Base-by-base conservation (phyloP, 1,140 invertebrate genomes). In the Drosophila simulans region DNA sequence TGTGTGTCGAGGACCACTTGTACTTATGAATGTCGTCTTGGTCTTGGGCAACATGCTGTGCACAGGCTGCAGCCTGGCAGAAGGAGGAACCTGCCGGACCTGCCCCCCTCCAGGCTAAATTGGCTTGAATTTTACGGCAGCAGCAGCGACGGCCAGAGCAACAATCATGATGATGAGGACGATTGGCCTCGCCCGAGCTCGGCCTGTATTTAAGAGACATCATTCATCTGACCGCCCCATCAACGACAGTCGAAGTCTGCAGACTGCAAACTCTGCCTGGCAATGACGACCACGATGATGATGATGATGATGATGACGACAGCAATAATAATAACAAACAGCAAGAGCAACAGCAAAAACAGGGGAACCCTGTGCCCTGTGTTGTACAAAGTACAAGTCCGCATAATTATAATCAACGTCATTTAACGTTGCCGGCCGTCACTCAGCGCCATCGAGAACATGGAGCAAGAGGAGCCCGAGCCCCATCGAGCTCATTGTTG, bases 371-470 rank as follows among this genome's bases (percentile, higher is more conserved):
- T 66, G 58, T 62, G 75, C 80, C 76, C 60, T 60, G 48, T 59
- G 72, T 65, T 60, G 81, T 77, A 80, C 84, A 88, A 83, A 88
- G 84, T 89, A 88, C 84, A 88, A 88, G 84, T 89, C 85, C 84
- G 84, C 84, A 88, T 88, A 88, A 88, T 88, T 88, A 88, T 88
- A 88, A 88, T 88, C 84, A 88, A 88, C 84, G 84, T 88, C 84
- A 88, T 88, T 88, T 88, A 88, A 89, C 80, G 84, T 88, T 89
- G 80, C 84, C 80, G 84, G 84, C 84, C 83, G 83, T 88, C 83
- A 88, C 83, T 86, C 83, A 85, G 82, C 82, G 83, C 83, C 83
- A 79, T 77, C 79, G 45, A 82, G 70, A 79, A 58, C 65, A 54
- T 42, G 46, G 27, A 49, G 8, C 27, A 31, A 15, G 25, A 49